Evolutionary conservation across 2,797 vertebrate species (phyloP).

Genomic region (Tachyglossus aculeatus): DNA sequence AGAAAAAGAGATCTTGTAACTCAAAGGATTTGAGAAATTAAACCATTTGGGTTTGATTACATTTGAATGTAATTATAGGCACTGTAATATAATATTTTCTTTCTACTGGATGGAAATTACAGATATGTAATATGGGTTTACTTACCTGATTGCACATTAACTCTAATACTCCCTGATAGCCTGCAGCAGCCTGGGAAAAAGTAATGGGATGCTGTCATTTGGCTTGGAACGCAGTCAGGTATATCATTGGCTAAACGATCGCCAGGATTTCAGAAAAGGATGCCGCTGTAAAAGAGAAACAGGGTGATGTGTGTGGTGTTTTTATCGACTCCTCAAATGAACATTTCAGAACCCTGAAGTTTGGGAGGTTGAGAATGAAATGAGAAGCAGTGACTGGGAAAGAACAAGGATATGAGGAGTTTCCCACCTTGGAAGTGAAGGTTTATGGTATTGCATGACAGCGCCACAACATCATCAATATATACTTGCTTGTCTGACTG

Average conservation of each 20-base stretch:
- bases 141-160: conserved; percentile 56
- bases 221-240: conserved; percentile 58
- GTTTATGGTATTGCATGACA: too few relatives aligned
- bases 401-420: too few relatives aligned
- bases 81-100: conserved; percentile 59
- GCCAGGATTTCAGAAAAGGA: conserved; percentile 42
- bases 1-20: conserved; percentile 51
- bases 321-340: background rate
- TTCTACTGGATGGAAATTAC: conserved; percentile 66
- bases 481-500: too few relatives aligned
- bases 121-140: conserved; percentile 56
- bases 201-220: conserved; percentile 49
- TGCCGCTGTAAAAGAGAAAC: conserved; percentile 26
- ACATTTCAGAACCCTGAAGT: too few relatives aligned
- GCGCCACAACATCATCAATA: too few relatives aligned
- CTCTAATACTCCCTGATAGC: conserved; percentile 47
- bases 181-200: conserved; percentile 23
- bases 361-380: too few relatives aligned
- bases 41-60: conserved; percentile 59
- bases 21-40: conserved; percentile 55
- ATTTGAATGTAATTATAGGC: conserved; percentile 62
- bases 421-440: too few relatives aligned
- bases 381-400: too few relatives aligned
- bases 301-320: background rate
- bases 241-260: conserved; percentile 52